Evolutionary conservation across 2,113 vertebrate genomes (phyloP).

Genomic region (Pachycephala philippinensis): DNA sequence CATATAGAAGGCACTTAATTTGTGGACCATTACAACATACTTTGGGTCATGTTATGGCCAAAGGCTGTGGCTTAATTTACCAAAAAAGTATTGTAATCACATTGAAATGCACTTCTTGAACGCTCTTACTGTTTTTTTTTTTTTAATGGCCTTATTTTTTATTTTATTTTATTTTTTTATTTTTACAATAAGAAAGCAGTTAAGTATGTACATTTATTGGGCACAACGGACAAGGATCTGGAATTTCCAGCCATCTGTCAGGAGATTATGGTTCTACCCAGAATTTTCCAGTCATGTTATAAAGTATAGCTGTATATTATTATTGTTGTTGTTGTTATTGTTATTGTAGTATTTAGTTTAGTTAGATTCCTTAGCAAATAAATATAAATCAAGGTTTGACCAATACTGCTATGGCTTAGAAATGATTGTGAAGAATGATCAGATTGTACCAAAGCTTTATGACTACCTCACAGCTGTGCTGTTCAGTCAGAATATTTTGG

Average conservation of each 20-base stretch:
- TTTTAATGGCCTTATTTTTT: background rate
- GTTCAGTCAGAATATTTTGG: background rate
- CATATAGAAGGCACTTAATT: background rate
- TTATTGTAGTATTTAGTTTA: background rate
- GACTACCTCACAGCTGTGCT: background rate
- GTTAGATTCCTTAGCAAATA: background rate
- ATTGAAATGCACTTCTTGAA: background rate
- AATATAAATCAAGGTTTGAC: background rate
- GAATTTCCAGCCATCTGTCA: background rate
- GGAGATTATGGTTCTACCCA: background rate
- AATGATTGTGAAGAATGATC: background rate
- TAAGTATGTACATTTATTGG: background rate
- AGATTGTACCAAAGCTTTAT: background rate
- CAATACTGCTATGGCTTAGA: background rate
- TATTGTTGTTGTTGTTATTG: background rate
- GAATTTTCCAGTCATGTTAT: background rate
- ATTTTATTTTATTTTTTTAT: background rate
- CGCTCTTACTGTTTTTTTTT: background rate
- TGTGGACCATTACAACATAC: background rate
- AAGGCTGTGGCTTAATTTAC: background rate
- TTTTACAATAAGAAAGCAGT: background rate
- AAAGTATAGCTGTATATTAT: background rate
- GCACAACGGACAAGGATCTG: background rate
- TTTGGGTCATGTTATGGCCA: background rate
- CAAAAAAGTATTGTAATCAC: background rate